Conservation (phyloP, 2,113 vertebrate genomes). For the Toxotes jaculatrix region DNA sequence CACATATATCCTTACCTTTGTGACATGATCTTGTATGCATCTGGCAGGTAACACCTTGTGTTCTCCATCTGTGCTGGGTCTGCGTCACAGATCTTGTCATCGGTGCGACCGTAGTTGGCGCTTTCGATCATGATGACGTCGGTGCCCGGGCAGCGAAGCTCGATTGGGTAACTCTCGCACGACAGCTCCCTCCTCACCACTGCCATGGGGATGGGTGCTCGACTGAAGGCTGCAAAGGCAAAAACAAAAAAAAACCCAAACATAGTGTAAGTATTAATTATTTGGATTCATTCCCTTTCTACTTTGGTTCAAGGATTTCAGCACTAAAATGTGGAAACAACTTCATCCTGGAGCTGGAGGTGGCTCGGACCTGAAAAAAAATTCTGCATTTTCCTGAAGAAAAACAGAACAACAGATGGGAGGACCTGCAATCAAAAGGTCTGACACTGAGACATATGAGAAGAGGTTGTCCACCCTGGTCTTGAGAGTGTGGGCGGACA, state of each 20-base stretch:
- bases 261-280: not conserved
- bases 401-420: conserved; percentile 43
- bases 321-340: not conserved
- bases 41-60: conserved; percentile 97
- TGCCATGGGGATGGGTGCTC: conserved; percentile 97
- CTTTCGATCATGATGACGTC: conserved; percentile 99
- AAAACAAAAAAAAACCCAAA: not conserved
- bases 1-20: conserved; percentile 87
- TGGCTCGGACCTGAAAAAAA: not conserved
- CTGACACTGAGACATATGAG: conserved; percentile 52
- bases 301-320: not conserved
- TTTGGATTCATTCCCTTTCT: not conserved
- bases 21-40: conserved; percentile 99
- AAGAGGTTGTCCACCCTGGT: conserved; percentile 53
- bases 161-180: conserved; percentile 98
- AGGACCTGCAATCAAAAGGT: conserved; percentile 63
- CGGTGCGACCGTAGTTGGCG: conserved; percentile 98
- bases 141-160: conserved; percentile 97
- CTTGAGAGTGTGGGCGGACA: conserved; percentile 62
- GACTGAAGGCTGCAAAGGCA: conserved; percentile 90
- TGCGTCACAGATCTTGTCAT: conserved; percentile 98
- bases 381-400: conserved; percentile 15
- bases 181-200: conserved; percentile 98
- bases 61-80: conserved; percentile 99
- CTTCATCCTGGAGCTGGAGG: not conserved